A percentile compares a stretch with the other conserved stretches of the same genome.
These are phyloP conservation scores for Antechinus stuartii DNA, from an alignment of 2,113 vertebrate genomes.

Conservation along the genomic window DNA sequence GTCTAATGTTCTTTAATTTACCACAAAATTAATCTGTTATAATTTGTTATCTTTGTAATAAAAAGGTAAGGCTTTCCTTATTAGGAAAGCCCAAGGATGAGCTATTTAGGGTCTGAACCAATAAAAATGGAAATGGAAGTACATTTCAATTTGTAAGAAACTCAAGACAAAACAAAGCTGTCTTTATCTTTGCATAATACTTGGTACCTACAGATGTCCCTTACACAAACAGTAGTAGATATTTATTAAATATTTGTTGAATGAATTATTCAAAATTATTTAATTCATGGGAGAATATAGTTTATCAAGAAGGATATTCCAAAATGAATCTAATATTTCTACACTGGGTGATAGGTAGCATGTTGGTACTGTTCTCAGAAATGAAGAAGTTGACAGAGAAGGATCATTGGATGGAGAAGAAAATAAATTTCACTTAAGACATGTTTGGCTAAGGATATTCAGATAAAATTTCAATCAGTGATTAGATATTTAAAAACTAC, in stretches of 20 bases:
- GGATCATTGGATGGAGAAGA: no score
- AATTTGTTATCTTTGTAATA: not conserved
- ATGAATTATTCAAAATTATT: not conserved
- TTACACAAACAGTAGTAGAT: not conserved
- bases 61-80: not conserved
- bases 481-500: no score
- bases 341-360: no score
- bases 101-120: not conserved
- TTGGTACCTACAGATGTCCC: accelerated
- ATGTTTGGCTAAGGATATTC: no score
- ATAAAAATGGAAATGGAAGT: not conserved
- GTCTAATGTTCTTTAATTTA: not conserved
- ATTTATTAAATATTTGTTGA: not conserved
- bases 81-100: not conserved
- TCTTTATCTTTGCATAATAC: not conserved
- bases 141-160: not conserved
- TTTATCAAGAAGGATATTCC: not conserved
- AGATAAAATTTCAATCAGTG: no score
- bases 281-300: not conserved
- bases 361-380: no score
- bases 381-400: no score
- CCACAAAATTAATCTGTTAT: not conserved
- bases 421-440: no score
- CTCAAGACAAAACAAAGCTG: not conserved
- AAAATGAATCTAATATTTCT: no score